Conservation (phyloP, 2,113 vertebrate species). For the Illadopsis cleaveri region DNA sequence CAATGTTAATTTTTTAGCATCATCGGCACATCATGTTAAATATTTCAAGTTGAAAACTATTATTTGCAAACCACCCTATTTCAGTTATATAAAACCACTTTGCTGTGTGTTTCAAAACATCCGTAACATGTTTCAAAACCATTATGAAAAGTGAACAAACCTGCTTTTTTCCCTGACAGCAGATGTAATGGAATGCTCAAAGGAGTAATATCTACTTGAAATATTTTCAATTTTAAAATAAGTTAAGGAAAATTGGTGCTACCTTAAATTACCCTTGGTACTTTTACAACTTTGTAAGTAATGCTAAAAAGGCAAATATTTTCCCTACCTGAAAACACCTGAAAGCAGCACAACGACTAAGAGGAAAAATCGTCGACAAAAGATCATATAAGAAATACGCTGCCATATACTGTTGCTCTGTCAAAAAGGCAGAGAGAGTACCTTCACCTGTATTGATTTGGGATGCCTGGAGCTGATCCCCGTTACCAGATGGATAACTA, state of each 20-base stretch:
- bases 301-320: background rate
- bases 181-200: background rate
- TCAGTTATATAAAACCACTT: background rate
- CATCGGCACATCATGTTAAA: background rate
- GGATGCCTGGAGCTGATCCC: background rate
- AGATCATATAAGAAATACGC: background rate
- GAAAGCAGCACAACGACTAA: background rate
- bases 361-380: background rate
- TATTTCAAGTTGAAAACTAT: background rate
- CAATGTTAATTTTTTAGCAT: background rate
- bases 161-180: background rate
- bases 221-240: background rate
- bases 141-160: background rate
- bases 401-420: background rate
- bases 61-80: background rate
- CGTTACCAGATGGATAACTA: accelerated
- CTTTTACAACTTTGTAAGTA: background rate
- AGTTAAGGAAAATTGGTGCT: background rate
- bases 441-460: accelerated
- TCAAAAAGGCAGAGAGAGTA: background rate
- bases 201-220: background rate
- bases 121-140: background rate
- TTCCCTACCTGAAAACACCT: background rate
- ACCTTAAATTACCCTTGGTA: background rate
- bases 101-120: background rate